Evolutionary conservation across 2,113 vertebrate species (phyloP).

Genomic region (Odontophorus gujanensis): DNA sequence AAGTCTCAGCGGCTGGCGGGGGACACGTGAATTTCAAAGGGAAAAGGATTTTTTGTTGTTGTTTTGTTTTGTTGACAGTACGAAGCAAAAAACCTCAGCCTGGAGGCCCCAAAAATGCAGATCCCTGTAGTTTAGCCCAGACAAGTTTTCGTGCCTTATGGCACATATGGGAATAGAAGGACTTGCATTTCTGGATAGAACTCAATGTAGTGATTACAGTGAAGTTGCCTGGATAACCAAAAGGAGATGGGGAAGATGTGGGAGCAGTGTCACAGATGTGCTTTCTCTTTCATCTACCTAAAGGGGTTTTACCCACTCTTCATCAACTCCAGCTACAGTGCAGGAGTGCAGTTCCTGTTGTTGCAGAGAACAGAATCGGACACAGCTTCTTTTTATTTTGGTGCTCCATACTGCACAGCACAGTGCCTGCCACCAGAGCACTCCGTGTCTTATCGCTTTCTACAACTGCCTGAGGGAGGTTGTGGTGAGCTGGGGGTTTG

Average conservation of each 20-base stretch:
- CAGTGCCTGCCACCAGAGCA: background rate
- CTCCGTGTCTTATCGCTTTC: no score
- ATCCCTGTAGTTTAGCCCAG: conserved; percentile 58
- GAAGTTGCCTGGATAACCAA: conserved; percentile 7
- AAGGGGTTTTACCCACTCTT: background rate
- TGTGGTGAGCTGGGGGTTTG: no score
- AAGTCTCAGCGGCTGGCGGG: conserved; percentile 62
- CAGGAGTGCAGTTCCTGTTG: background rate
- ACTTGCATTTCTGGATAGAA: background rate
- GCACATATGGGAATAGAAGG: background rate
- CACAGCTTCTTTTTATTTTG: background rate
- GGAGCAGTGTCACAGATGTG: background rate
- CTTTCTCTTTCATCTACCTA: background rate
- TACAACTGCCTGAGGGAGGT: no score
- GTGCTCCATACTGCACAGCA: background rate
- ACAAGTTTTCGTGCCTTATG: conserved; percentile 42
- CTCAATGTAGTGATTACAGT: background rate
- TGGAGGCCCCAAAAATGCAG: conserved; percentile 51
- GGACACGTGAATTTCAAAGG: conserved; percentile 58
- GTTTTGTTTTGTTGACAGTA: conserved; percentile 46
- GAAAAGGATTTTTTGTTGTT: conserved; percentile 38
- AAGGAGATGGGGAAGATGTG: background rate
- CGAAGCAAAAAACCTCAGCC: conserved; percentile 44
- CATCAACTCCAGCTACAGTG: background rate
- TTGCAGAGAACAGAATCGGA: background rate